These are phyloP conservation scores for Tragelaphus scriptus DNA, from an alignment of 2,113 vertebrate genomes.

Conservation along the genomic window DNA sequence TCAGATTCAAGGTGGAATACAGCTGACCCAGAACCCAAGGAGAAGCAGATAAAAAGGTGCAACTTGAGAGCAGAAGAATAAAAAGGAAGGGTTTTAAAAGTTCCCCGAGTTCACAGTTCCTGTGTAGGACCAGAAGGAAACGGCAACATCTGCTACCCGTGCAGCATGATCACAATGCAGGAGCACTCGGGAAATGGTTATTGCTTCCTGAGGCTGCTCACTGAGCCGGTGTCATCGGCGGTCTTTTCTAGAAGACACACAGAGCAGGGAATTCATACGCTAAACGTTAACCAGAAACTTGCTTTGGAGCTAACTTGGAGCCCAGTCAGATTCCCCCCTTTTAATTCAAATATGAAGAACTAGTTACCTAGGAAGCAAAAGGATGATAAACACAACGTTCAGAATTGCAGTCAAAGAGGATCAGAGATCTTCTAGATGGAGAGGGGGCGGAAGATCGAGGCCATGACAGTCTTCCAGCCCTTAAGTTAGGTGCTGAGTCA, in stretches of 20 bases:
- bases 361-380: not conserved
- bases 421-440: not conserved
- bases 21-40: not conserved
- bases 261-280: not conserved
- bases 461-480: not conserved
- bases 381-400: not conserved
- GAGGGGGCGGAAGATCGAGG: not conserved
- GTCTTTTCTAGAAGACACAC: rapidly evolving
- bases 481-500: not conserved
- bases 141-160: not conserved
- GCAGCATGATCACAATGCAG: no score
- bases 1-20: not conserved
- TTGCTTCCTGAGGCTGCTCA: not conserved
- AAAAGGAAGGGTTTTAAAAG: not conserved
- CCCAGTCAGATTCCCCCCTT: not conserved
- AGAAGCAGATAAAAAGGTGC: not conserved
- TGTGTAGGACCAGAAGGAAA: not conserved
- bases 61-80: not conserved
- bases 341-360: not conserved
- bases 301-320: not conserved
- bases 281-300: not conserved
- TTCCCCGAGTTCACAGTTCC: not conserved
- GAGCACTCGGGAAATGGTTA: rapidly evolving
- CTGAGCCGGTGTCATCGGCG: no score
- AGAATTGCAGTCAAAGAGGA: not conserved